Evolutionary conservation across 2,113 vertebrate species (phyloP).

Genomic region (Chionis minor): DNA sequence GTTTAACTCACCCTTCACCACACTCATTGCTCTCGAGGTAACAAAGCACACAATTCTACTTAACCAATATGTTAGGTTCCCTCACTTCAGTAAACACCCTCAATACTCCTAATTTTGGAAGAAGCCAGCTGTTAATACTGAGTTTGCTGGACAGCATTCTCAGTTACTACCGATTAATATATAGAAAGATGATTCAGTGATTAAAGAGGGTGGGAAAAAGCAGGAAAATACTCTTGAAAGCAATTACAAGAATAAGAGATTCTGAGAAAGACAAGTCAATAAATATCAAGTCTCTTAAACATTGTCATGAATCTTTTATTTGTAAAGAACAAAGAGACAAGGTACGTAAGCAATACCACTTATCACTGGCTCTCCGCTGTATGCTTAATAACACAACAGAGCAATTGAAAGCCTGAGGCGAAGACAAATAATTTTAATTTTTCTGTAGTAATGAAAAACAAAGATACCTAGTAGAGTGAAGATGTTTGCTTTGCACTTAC

Average conservation of each 20-base stretch:
- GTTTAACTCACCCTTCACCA: neutral
- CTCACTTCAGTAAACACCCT: neutral
- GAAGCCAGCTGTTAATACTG: neutral
- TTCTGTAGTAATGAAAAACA: constrained; percentile 32
- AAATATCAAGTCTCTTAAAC: constrained; percentile 8
- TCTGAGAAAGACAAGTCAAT: constrained; percentile 19
- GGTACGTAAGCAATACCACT: neutral
- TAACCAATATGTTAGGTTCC: neutral
- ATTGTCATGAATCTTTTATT: constrained; percentile 10
- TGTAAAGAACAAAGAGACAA: constrained; percentile 20
- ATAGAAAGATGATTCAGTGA: neutral
- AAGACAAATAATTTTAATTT: constrained; percentile 17
- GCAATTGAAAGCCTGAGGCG: neutral
- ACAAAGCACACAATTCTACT: neutral
- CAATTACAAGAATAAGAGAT: constrained; percentile 7
- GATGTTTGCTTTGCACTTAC: constrained; percentile 39
- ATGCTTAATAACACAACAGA: constrained; percentile 36
- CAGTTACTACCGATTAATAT: neutral
- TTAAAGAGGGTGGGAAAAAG: neutral
- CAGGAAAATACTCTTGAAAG: neutral
- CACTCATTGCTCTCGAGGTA: neutral
- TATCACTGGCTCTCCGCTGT: neutral
- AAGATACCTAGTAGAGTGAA: neutral
- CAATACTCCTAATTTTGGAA: neutral
- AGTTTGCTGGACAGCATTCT: neutral